A percentile compares a stretch with the other conserved stretches of the same genome.
Evolutionary conservation across 1,140 invertebrate species (phyloP).

Genomic region (Matsumurasca onukii): DNA sequence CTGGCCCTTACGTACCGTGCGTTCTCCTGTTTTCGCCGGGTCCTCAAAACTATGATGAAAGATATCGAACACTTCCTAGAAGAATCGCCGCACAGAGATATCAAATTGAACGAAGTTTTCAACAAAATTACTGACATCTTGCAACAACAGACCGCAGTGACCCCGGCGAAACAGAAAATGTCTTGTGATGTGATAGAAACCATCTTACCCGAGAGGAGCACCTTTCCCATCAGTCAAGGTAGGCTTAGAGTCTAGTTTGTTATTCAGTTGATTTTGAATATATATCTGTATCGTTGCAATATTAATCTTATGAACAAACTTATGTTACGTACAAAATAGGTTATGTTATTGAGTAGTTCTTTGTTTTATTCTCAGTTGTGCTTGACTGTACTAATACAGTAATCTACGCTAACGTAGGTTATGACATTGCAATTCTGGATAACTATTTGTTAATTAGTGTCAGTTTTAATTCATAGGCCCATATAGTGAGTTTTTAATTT

Average conservation of each 20-base stretch:
- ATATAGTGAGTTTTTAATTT: no score
- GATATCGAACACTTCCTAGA: slow-evolving; percentile 40
- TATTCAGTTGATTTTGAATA: no score
- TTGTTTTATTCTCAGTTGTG: no score
- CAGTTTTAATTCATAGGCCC: no score
- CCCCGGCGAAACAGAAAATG: slow-evolving; percentile 38
- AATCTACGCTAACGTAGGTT: no score
- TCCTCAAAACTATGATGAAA: slow-evolving; percentile 34
- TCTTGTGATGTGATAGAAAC: slow-evolving; percentile 40
- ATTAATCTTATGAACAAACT: no score
- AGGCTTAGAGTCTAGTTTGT: slow-evolving; percentile 14
- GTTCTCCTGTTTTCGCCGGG: neutral
- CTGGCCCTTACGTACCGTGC: neutral
- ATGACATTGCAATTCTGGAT: no score
- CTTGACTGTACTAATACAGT: no score
- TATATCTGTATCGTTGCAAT: no score
- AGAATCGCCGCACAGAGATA: slow-evolving; percentile 37
- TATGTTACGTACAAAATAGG: no score
- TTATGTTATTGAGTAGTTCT: no score
- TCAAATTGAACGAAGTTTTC: slow-evolving; percentile 40
- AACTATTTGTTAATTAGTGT: no score
- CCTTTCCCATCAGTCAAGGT: slow-evolving; percentile 34
- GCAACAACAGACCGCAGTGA: slow-evolving; percentile 37
- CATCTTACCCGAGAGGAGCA: slow-evolving; percentile 37
- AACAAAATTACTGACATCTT: slow-evolving; percentile 41